These are phyloP conservation scores for Piaya cayana DNA, from an alignment of 2,113 vertebrate species.

Conservation along the genomic window DNA sequence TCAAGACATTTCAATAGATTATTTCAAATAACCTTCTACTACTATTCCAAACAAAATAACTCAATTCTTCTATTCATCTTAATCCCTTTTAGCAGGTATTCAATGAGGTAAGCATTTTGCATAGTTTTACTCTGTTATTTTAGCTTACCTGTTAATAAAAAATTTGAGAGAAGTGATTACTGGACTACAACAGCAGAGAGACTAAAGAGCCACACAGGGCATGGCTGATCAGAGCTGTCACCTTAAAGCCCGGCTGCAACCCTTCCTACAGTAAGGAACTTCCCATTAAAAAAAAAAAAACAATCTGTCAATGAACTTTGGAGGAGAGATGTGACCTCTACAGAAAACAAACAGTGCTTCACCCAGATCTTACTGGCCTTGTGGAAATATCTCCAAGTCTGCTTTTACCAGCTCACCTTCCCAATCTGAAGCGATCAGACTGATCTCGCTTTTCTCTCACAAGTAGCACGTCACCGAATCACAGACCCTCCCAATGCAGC, in stretches of 20 bases:
- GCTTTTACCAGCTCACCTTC: neutral
- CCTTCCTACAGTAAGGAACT: neutral
- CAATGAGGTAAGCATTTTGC: neutral
- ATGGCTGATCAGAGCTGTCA: neutral
- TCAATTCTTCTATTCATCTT: neutral
- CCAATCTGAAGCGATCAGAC: neutral
- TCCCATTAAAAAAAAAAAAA: neutral
- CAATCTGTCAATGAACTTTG: neutral
- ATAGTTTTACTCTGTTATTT: neutral
- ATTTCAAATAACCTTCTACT: neutral
- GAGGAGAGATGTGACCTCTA: neutral
- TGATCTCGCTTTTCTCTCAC: neutral
- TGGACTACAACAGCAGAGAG: neutral
- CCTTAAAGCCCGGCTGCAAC: neutral
- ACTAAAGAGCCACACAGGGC: neutral
- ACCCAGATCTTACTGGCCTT: neutral
- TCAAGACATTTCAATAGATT: neutral
- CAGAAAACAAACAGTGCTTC: rapidly evolving
- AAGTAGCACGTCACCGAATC: rapidly evolving
- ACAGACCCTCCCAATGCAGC: neutral
- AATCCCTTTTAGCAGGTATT: neutral
- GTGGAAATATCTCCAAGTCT: rapidly evolving
- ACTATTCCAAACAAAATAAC: neutral
- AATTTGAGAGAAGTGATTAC: neutral
- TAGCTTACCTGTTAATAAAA: neutral